Conservation (phyloP, 1,140 invertebrate species). For the Phymastichus coffea region DNA sequence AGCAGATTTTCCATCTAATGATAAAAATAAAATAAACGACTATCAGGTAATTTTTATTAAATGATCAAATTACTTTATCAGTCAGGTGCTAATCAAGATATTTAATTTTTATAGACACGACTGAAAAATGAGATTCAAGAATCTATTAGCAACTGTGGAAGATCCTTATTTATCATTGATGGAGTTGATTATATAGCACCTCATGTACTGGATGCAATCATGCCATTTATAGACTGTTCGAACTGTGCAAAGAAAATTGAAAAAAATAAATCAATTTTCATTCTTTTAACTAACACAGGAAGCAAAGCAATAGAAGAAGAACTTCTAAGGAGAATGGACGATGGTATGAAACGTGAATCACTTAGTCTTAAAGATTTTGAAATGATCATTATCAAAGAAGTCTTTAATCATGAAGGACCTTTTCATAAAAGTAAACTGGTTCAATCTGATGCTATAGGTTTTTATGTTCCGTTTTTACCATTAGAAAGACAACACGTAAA, state of each 20-base stretch:
- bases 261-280: constrained; percentile 76
- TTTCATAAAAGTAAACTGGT: constrained; percentile 77
- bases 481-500: constrained; percentile 82
- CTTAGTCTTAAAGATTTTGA: constrained; percentile 77
- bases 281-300: constrained; percentile 90
- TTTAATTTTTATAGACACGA: constrained; percentile 53
- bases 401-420: constrained; percentile 78
- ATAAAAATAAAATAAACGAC: constrained; percentile 38
- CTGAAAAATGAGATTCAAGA: constrained; percentile 62
- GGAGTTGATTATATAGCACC: constrained; percentile 93
- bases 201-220: constrained; percentile 80
- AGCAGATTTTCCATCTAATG: constrained; percentile 70
- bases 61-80: too few relatives aligned
- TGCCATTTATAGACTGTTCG: constrained; percentile 82
- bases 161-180: constrained; percentile 92
- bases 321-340: constrained; percentile 63
- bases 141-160: constrained; percentile 68
- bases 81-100: too few relatives aligned
- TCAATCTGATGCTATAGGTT: constrained; percentile 80
- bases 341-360: constrained; percentile 66
- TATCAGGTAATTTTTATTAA: constrained; percentile 58
- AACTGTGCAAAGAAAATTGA: constrained; percentile 27
- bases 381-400: constrained; percentile 65
- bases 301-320: constrained; percentile 67
- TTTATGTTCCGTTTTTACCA: constrained; percentile 92